Percentiles rank a stretch among this genome's conserved stretches.
These are phyloP conservation scores for Cetonia aurata DNA, from an alignment of 2,888 invertebrate genomes.

Conservation along the genomic window DNA sequence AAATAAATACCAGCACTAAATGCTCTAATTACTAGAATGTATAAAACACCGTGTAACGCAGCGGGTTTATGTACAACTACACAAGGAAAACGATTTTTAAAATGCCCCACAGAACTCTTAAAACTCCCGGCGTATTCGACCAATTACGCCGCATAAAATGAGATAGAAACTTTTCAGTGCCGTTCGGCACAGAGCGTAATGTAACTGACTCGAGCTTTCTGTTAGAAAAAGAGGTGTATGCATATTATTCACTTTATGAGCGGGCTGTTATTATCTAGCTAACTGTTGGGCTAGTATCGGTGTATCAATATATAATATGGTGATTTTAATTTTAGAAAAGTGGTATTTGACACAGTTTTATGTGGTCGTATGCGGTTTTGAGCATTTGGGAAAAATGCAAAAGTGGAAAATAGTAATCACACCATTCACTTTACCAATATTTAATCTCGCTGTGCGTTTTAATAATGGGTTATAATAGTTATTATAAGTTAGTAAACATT, in stretches of 20 bases:
- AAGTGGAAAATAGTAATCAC: constrained; percentile 17
- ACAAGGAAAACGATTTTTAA: no score
- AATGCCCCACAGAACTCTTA: no score
- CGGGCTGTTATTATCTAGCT: no score
- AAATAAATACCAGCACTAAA: no score
- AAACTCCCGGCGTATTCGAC: no score
- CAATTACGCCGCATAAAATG: no score
- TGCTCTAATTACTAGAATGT: no score
- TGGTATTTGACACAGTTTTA: constrained; percentile 42
- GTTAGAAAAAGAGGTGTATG: constrained; percentile 1
- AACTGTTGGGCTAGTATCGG: no score
- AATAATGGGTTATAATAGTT: constrained; percentile 12
- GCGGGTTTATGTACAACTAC: no score
- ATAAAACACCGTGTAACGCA: no score
- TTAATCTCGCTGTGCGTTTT: background rate
- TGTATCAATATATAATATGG: background rate
- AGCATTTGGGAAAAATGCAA: constrained; percentile 33
- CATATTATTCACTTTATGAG: background rate
- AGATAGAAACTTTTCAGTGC: no score
- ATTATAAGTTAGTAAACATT: background rate
- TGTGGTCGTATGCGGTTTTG: constrained; percentile 14
- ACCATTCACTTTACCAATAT: constrained; percentile 39
- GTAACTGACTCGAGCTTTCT: background rate
- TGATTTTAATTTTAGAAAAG: constrained; percentile 19
- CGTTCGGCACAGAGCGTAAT: no score